Evolutionary conservation across 2,888 invertebrate genomes (phyloP), one percentile per base, ranked within the genome.

Genomic region (Ectropis crepuscularia): DNA sequence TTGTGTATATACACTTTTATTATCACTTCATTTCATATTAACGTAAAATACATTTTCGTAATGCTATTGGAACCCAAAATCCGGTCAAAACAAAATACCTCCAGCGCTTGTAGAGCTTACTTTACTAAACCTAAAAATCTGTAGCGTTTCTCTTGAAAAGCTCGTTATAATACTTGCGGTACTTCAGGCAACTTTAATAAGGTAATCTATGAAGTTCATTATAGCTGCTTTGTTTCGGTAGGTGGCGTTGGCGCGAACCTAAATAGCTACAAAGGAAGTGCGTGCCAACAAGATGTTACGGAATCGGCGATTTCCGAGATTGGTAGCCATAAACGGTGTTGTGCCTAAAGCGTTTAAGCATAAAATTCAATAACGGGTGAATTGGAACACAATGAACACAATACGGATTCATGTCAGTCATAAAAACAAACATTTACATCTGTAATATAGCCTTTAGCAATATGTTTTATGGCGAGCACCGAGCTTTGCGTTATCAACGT

Each of bases 211-310:
- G 43, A 10, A 50, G 43, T 36, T 58, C 38, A 60, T 60, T 47
- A 53, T 53, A 46, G 8, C 50, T 51, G 10, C 57, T 46, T 53
- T 49, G 43, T 61, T 51, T 55, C 42, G 5, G 57, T 37, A 53
- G 53, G 53, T 53, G 43, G 63, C 37, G 51, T 57, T 61, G 55
- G 39, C 49, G 49, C 54, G 43, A 53, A 57, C 53, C 63, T 49
- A 57, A 57, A 63, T 58, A 63, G 58, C 54, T 50, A 41, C 28
- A 59, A 50, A 61, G 61, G 55, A 63, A 65, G 70, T 80, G 81
- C 83, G 83, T 81, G 82, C 69, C 77, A 73, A 70, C 75, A 78
- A 81, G 80, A 77, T 79, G 79, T 80, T 79, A 77, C 72, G 67
- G 70, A 79, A 76, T 76, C 70, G 70, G 67, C 72, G 72, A 75